These are phyloP conservation scores for Mnemiopsis leidyi DNA, from an alignment of 37 sponge, comb jelly and placozoan species.

Conservation along the genomic window DNA sequence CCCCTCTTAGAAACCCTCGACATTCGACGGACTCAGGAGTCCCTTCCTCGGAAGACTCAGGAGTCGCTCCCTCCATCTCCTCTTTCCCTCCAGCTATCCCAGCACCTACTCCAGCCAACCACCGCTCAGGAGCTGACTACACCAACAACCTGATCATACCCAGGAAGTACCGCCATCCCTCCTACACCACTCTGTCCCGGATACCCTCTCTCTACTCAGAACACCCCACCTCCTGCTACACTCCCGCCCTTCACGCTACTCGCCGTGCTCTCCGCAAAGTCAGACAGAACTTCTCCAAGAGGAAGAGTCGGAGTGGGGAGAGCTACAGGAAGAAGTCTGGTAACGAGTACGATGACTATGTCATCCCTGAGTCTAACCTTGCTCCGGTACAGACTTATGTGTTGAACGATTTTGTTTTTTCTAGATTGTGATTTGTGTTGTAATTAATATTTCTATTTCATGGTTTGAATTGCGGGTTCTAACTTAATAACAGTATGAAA, in stretches of 20 bases:
- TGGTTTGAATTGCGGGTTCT: neutral
- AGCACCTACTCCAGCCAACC: neutral
- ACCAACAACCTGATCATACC: neutral
- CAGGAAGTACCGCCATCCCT: neutral
- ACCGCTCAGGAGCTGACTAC: neutral
- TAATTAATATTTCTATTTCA: neutral
- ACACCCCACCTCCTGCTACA: slow-evolving; percentile 1
- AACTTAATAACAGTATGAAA: too few species aligned
- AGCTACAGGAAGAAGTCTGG: neutral
- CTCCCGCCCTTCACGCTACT: slow-evolving; percentile 24
- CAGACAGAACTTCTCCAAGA: neutral
- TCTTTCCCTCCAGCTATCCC: neutral
- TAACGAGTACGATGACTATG: neutral
- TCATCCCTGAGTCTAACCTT: neutral
- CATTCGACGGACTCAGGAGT: neutral
- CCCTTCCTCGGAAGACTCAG: neutral
- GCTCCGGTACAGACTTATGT: neutral
- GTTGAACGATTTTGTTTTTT: neutral
- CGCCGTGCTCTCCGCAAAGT: neutral
- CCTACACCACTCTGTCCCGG: neutral
- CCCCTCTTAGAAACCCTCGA: neutral
- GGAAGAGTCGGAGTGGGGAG: neutral
- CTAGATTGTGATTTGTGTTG: neutral
- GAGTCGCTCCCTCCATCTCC: neutral
- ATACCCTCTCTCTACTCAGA: neutral